These are phyloP conservation scores for Tenebrio molitor DNA, from an alignment of 1,140 invertebrate species.

Conservation along the genomic window DNA sequence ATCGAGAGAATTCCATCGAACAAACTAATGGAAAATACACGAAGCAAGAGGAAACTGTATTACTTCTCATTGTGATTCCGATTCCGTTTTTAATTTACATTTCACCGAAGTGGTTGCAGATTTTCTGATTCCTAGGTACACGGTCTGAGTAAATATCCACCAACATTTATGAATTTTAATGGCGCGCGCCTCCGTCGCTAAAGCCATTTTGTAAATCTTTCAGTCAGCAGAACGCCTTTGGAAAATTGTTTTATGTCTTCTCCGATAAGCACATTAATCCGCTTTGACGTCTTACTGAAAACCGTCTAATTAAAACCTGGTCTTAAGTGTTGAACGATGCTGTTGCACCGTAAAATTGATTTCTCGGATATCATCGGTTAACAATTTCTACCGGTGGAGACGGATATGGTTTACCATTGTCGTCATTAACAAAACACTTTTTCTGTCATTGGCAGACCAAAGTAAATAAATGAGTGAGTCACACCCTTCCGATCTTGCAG, in stretches of 20 bases:
- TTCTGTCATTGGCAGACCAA: too few species aligned
- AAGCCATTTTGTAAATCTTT: constrained; percentile 4
- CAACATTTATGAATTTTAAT: constrained; percentile 41
- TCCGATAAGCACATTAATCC: neutral
- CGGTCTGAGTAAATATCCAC: constrained; percentile 37
- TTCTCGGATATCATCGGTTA: neutral
- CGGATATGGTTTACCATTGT: too few species aligned
- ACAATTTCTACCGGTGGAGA: too few species aligned
- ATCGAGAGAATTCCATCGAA: neutral
- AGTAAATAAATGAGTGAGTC: too few species aligned
- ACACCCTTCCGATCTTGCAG: too few species aligned
- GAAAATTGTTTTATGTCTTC: constrained; percentile 7
- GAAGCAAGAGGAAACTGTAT: constrained; percentile 21
- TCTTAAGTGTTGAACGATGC: neutral
- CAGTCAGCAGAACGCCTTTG: neutral
- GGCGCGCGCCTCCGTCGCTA: neutral
- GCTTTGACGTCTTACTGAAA: neutral
- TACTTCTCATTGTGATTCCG: constrained; percentile 45
- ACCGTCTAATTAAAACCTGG: constrained; percentile 15
- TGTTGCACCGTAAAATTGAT: neutral
- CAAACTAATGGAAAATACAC: neutral
- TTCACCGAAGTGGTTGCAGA: constrained; percentile 43
- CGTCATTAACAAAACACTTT: too few species aligned
- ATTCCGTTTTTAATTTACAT: constrained; percentile 49
- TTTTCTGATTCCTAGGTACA: constrained; percentile 35